phyloP scores from a whole-genome alignment of 2,888 invertebrate species.

The Chrysolina americana region DNA sequence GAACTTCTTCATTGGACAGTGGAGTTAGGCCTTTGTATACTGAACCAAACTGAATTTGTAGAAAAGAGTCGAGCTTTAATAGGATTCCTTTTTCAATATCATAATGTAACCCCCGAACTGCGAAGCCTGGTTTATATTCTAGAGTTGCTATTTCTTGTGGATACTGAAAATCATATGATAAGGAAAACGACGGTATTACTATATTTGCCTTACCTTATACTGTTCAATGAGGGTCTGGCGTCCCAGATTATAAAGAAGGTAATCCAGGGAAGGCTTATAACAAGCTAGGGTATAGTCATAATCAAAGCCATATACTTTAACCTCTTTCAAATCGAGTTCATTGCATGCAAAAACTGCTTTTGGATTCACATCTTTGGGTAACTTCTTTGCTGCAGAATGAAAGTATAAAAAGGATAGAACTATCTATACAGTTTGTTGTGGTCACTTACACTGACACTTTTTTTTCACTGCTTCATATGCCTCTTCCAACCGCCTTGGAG shows the following conservation, averaged over 20 bases:
- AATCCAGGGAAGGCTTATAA: slow-evolving; percentile 91
- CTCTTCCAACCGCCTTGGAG: slow-evolving; percentile 66
- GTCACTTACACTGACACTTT: slow-evolving; percentile 81
- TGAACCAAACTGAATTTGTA: slow-evolving; percentile 96
- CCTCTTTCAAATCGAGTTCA: slow-evolving; percentile 91
- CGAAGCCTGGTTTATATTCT: slow-evolving; percentile 93
- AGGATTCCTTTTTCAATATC: slow-evolving; percentile 95
- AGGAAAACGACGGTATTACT: not conserved
- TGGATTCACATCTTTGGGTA: slow-evolving; percentile 89
- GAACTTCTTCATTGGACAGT: slow-evolving; percentile 87
- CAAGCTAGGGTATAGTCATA: slow-evolving; percentile 98
- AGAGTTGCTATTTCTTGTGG: slow-evolving; percentile 86
- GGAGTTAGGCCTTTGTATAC: slow-evolving; percentile 90
- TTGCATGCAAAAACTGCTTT: slow-evolving; percentile 96
- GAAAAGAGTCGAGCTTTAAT: slow-evolving; percentile 94
- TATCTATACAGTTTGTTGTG: slow-evolving; percentile 5
- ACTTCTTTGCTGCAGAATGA: slow-evolving; percentile 80
- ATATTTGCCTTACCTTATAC: slow-evolving; percentile 80
- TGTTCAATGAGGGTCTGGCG: slow-evolving; percentile 88
- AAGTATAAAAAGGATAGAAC: slow-evolving; percentile 19
- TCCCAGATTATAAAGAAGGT: slow-evolving; percentile 91
- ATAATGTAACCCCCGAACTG: slow-evolving; percentile 97
- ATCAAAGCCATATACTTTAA: slow-evolving; percentile 97
- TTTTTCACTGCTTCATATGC: slow-evolving; percentile 78
- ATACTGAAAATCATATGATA: slow-evolving; percentile 77